Conservation (phyloP, 2,888 invertebrate species). For the Acrocyrtus sp. region DNA sequence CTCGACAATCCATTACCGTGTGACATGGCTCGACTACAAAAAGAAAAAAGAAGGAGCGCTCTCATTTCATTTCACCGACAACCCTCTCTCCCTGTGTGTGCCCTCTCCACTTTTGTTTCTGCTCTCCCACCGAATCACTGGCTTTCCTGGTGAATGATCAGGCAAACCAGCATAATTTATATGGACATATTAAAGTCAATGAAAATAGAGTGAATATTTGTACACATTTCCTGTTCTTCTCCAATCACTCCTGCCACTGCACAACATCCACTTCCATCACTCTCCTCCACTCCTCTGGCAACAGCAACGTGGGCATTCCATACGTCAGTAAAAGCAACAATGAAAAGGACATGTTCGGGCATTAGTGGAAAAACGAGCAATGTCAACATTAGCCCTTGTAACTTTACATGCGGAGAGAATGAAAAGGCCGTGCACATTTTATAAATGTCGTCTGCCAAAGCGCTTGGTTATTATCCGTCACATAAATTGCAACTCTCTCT, state of each 20-base stretch:
- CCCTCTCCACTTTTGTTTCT: not conserved
- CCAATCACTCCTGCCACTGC: too few relatives aligned
- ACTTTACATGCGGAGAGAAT: constrained; percentile 24
- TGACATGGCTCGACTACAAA: constrained; percentile 39
- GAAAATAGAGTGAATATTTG: too few relatives aligned
- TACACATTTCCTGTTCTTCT: too few relatives aligned
- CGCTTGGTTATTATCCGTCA: constrained; percentile 53
- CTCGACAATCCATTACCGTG: constrained; percentile 52
- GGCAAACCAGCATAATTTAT: too few relatives aligned
- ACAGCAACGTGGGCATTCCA: constrained; percentile 14
- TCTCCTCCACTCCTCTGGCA: not conserved
- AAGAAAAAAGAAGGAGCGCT: constrained; percentile 9
- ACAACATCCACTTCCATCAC: not conserved
- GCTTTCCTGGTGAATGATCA: too few relatives aligned
- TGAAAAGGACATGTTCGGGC: constrained; percentile 13
- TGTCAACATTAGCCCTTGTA: constrained; percentile 40
- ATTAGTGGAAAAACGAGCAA: constrained; percentile 8
- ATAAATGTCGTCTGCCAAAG: constrained; percentile 47
- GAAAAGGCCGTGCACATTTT: constrained; percentile 27
- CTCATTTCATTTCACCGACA: constrained; percentile 34
- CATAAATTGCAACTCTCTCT: constrained; percentile 50
- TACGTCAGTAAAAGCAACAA: constrained; percentile 42
- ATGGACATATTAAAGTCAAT: too few relatives aligned
- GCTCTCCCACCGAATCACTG: not conserved
- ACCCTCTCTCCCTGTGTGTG: not conserved